These are phyloP conservation scores for Dermochelys coriacea DNA, from an alignment of 2,797 vertebrate genomes.

Conservation along the genomic window DNA sequence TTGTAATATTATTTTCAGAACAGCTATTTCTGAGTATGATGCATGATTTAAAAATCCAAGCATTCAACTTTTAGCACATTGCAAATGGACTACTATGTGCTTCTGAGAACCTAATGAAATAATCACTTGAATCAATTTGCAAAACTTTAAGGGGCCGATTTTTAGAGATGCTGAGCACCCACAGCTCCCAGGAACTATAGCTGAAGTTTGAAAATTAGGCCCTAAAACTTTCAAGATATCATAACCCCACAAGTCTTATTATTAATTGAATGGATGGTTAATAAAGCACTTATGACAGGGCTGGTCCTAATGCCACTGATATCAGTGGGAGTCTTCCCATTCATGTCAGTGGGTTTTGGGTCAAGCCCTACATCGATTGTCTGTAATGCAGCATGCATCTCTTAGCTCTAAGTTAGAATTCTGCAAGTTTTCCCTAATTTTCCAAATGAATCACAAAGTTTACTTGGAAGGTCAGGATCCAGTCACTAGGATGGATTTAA, in stretches of 20 bases:
- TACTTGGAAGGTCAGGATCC: background rate
- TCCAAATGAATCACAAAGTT: accelerated
- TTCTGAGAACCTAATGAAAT: constrained; percentile 39
- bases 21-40: constrained; percentile 37
- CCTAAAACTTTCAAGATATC: background rate
- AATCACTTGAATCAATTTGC: constrained; percentile 31
- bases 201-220: constrained; percentile 5
- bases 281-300: background rate
- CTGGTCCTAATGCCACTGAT: background rate
- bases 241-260: background rate
- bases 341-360: background rate
- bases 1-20: constrained; percentile 11
- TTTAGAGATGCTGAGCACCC: background rate
- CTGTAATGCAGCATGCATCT: background rate
- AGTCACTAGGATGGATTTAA: background rate
- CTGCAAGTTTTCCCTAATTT: background rate
- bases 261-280: background rate
- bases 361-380: background rate
- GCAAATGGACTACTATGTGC: constrained; percentile 63
- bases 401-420: accelerated
- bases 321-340: background rate
- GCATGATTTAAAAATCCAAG: constrained; percentile 38
- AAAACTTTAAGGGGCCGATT: background rate
- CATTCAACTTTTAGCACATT: constrained; percentile 54
- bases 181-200: background rate